A percentile compares a stretch with the other conserved stretches of the same genome.
Evolutionary conservation across 2,888 invertebrate species (phyloP).

Genomic region (Pyrrhosoma nymphula): DNA sequence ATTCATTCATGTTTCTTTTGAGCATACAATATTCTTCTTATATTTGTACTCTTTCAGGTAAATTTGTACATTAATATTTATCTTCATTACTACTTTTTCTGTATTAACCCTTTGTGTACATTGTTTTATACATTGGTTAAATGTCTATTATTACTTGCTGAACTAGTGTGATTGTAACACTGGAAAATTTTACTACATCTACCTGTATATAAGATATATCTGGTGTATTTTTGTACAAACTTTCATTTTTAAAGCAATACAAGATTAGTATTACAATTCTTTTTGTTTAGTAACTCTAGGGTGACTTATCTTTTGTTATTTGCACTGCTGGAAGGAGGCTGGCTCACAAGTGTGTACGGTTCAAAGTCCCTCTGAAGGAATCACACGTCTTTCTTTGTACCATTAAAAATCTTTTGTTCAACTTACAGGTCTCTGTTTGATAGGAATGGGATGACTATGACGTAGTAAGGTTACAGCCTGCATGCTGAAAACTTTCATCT

Average conservation of each 20-base stretch:
- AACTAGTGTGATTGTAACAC: slow-evolving; percentile 47
- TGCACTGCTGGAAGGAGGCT: too few relatives aligned
- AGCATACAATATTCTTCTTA: slow-evolving; percentile 4
- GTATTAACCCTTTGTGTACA: slow-evolving; percentile 47
- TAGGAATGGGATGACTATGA: too few relatives aligned
- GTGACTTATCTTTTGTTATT: too few relatives aligned
- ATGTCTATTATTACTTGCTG: background rate
- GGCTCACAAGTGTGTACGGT: too few relatives aligned
- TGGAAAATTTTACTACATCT: slow-evolving; percentile 53
- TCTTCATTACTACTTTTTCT: background rate
- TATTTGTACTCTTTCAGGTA: slow-evolving; percentile 16
- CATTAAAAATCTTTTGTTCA: too few relatives aligned
- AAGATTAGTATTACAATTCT: slow-evolving; percentile 20
- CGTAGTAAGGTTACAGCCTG: too few relatives aligned
- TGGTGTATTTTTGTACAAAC: slow-evolving; percentile 66
- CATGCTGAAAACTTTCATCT: too few relatives aligned
- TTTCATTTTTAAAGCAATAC: slow-evolving; percentile 61
- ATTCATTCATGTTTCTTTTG: slow-evolving; percentile 15
- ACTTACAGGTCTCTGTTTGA: too few relatives aligned
- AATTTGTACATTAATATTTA: background rate
- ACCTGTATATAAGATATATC: slow-evolving; percentile 60
- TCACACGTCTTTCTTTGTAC: too few relatives aligned
- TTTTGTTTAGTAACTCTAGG: too few relatives aligned
- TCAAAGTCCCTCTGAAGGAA: too few relatives aligned
- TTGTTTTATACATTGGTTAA: slow-evolving; percentile 51